These are phyloP conservation scores for Crambe crambe DNA, from an alignment of 37 sponge, comb jelly and placozoan genomes.

Conservation along the genomic window DNA sequence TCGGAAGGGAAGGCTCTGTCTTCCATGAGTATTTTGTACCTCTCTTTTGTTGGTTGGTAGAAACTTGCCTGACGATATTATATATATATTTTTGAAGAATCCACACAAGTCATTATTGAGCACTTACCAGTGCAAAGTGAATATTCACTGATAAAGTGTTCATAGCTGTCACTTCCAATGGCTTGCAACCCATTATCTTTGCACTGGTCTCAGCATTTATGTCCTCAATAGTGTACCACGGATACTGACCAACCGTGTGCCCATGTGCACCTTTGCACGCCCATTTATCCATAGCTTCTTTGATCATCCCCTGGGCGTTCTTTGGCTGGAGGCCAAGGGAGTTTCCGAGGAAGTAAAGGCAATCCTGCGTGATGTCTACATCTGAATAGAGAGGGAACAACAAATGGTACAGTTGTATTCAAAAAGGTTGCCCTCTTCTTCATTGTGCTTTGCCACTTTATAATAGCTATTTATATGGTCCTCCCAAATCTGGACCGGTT, in stretches of 20 bases:
- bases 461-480: no score
- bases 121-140: conserved; percentile 75
- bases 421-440: no score
- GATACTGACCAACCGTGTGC: conserved; percentile 21
- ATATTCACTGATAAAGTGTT: conserved; percentile 87
- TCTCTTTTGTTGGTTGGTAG: conserved; percentile 78
- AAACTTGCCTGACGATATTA: conserved; percentile 69
- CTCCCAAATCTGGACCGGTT: no score
- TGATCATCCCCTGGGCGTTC: conserved; percentile 24
- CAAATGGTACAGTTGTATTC: background rate
- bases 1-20: conserved; percentile 86
- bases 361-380: conserved; percentile 52
- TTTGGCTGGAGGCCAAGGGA: conserved; percentile 93
- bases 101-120: background rate
- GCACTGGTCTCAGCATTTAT: conserved; percentile 44
- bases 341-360: conserved; percentile 81
- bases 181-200: conserved; percentile 71
- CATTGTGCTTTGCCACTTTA: no score
- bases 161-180: conserved; percentile 82
- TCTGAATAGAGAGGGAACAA: background rate
- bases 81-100: background rate
- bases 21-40: conserved; percentile 89
- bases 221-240: conserved; percentile 74
- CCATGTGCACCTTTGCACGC: conserved; percentile 49
- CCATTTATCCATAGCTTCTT: conserved; percentile 74